Percentiles rank a stretch among this genome's conserved stretches.
Conservation (phyloP, 2,888 invertebrate species). For the Pachliopta kotzebuea region DNA sequence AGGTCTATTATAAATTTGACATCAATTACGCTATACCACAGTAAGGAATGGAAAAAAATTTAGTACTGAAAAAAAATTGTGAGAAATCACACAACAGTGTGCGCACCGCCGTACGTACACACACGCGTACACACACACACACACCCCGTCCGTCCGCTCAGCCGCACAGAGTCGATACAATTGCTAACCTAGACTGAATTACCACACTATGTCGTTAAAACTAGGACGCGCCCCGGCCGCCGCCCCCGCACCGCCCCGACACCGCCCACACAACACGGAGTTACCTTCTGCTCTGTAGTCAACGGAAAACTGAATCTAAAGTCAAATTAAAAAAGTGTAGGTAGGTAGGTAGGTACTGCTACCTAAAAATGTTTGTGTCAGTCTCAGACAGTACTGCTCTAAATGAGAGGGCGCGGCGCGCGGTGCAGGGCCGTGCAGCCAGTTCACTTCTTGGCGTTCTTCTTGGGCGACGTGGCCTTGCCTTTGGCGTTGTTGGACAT, state of each 20-base stretch:
- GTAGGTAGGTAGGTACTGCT: slow-evolving; percentile 24
- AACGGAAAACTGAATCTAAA: not conserved
- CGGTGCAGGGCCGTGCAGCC: slow-evolving; percentile 30
- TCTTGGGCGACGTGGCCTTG: slow-evolving; percentile 86
- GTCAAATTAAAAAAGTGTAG: no score
- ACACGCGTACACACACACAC: not conserved
- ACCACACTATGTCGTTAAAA: slow-evolving; percentile 63
- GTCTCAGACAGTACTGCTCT: slow-evolving; percentile 28
- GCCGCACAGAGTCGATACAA: slow-evolving; percentile 55
- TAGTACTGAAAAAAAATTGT: slow-evolving; percentile 61
- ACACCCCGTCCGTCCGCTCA: slow-evolving; percentile 42
- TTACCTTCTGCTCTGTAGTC: slow-evolving; percentile 1
- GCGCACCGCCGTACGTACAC: not conserved
- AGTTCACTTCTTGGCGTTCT: slow-evolving; percentile 82
- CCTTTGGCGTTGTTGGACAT: slow-evolving; percentile 85
- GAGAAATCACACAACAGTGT: slow-evolving; percentile 56
- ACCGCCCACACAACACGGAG: no score
- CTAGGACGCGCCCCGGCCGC: no score
- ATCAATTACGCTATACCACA: slow-evolving; percentile 75
- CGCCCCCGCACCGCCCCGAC: no score
- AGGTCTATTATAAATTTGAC: slow-evolving; percentile 67
- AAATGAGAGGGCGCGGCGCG: slow-evolving; percentile 12
- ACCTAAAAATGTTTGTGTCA: slow-evolving; percentile 25
- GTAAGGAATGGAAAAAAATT: slow-evolving; percentile 74
- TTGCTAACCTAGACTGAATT: slow-evolving; percentile 67